phyloP scores from a whole-genome alignment of 2,797 vertebrate species.

The Crocodylus rhombifer region DNA sequence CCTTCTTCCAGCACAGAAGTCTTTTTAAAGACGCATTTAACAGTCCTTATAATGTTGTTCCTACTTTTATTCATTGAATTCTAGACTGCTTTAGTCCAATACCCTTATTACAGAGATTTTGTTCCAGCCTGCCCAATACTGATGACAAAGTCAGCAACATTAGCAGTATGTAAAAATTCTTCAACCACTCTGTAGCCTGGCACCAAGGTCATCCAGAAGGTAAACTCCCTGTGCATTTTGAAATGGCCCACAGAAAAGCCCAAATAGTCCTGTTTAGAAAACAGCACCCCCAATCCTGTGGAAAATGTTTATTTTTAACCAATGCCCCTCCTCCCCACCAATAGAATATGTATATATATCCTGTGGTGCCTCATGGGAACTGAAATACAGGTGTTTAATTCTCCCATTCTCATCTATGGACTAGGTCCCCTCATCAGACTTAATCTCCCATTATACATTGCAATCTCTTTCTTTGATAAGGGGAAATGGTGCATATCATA shows the following conservation, averaged over 20 bases:
- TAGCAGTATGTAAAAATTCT: neutral
- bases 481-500: neutral
- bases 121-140: neutral
- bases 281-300: neutral
- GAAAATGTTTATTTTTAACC: neutral
- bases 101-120: neutral
- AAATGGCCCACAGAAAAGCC: no score
- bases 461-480: neutral
- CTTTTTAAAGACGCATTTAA: neutral
- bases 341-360: neutral
- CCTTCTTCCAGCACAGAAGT: neutral
- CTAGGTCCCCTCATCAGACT: neutral
- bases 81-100: neutral
- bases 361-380: neutral
- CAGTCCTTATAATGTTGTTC: neutral
- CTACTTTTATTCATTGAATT: neutral
- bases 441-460: neutral
- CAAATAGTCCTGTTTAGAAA: no score
- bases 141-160: neutral
- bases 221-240: no score
- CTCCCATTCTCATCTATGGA: neutral
- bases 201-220: neutral
- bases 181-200: neutral
- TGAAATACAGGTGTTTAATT: neutral
- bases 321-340: no score